Evolutionary conservation across 2,797 vertebrate genomes (phyloP).

Genomic region (Forpus xanthops): DNA sequence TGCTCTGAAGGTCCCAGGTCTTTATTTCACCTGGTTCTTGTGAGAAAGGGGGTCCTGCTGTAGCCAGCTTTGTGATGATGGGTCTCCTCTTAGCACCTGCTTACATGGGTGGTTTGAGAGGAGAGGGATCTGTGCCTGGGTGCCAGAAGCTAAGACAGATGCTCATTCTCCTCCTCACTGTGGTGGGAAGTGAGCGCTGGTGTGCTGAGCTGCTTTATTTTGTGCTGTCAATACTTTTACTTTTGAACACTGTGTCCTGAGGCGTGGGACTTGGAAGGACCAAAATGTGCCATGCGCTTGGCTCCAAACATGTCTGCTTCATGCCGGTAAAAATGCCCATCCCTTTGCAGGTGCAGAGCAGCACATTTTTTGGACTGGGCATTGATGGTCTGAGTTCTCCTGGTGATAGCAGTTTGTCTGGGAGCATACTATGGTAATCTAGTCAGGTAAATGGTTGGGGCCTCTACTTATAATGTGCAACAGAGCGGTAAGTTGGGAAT

Average conservation of each 20-base stretch:
- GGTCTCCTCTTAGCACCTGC: neutral
- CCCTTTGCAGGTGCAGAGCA: neutral
- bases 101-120: neutral
- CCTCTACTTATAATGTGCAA: neutral
- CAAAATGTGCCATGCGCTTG: neutral
- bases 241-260: neutral
- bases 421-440: neutral
- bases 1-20: neutral
- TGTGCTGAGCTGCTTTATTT: neutral
- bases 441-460: neutral
- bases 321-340: neutral
- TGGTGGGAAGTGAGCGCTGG: neutral
- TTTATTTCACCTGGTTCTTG: neutral
- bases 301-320: neutral
- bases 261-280: neutral
- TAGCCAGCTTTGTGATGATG: rapidly evolving
- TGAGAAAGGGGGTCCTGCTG: neutral
- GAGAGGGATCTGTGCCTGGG: neutral
- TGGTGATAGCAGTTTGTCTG: neutral
- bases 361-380: rapidly evolving
- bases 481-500: neutral
- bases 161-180: neutral
- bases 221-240: neutral
- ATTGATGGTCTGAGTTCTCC: neutral
- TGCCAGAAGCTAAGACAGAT: neutral